These are phyloP conservation scores for Siphlonurus alternatus DNA, from an alignment of 2,888 invertebrate species.

Conservation along the genomic window DNA sequence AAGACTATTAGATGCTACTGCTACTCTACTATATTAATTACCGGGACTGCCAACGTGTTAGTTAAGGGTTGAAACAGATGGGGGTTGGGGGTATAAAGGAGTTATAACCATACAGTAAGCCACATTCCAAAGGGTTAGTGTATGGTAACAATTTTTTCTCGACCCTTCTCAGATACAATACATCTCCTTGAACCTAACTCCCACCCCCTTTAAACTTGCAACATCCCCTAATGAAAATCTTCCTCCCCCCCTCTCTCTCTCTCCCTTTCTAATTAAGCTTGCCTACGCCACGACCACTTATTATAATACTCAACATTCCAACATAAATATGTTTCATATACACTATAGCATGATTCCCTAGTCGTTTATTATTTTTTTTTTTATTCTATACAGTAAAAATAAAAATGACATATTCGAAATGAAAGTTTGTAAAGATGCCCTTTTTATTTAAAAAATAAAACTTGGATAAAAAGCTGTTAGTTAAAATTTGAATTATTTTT, in stretches of 20 bases:
- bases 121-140: background rate
- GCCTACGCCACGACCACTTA: background rate
- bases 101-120: background rate
- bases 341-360: no score
- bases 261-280: background rate
- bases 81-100: background rate
- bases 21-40: background rate
- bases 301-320: background rate
- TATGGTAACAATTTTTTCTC: background rate
- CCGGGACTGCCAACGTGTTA: background rate
- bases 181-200: background rate
- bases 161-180: background rate
- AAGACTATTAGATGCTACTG: background rate
- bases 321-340: background rate
- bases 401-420: no score
- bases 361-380: no score
- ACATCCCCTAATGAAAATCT: background rate
- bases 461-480: no score
- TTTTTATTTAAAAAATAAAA: no score
- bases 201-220: background rate
- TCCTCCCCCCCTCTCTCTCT: background rate
- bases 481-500: no score
- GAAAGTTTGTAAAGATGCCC: no score
- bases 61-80: background rate
- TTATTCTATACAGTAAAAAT: no score